phyloP scores from a whole-genome alignment of 2,888 invertebrate species.

The Zygogramma bicolorata region DNA sequence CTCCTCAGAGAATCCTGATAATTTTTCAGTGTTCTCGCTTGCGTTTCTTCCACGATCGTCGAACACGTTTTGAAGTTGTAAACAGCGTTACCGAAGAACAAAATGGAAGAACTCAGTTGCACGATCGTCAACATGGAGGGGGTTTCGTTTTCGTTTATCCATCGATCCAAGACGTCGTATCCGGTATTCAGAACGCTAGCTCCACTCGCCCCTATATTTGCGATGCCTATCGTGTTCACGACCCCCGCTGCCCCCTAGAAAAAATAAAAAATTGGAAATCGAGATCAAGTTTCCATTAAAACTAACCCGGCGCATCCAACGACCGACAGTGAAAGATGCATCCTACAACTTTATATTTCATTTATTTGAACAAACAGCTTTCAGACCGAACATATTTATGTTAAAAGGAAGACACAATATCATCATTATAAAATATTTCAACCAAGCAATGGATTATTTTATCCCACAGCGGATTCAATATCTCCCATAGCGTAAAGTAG shows the following conservation, averaged over 20 bases:
- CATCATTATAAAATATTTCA: no score
- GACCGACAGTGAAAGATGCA: no score
- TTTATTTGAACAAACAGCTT: no score
- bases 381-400: no score
- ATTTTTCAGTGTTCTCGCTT: constrained; percentile 69
- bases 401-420: no score
- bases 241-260: constrained; percentile 44
- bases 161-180: constrained; percentile 56
- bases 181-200: constrained; percentile 56
- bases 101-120: constrained; percentile 57
- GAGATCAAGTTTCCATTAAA: no score
- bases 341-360: no score
- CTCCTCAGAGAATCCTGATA: constrained; percentile 69
- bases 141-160: constrained; percentile 52
- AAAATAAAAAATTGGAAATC: neutral
- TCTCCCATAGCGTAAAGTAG: no score
- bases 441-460: no score
- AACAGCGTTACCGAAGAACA: constrained; percentile 61
- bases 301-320: no score
- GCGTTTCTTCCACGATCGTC: constrained; percentile 68
- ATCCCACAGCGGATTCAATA: no score
- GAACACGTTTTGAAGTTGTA: constrained; percentile 55
- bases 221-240: constrained; percentile 54
- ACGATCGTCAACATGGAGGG: constrained; percentile 66
- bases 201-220: constrained; percentile 58